Evolutionary conservation across 2,113 vertebrate genomes (phyloP).

Genomic region (Pelodiscus sinensis): DNA sequence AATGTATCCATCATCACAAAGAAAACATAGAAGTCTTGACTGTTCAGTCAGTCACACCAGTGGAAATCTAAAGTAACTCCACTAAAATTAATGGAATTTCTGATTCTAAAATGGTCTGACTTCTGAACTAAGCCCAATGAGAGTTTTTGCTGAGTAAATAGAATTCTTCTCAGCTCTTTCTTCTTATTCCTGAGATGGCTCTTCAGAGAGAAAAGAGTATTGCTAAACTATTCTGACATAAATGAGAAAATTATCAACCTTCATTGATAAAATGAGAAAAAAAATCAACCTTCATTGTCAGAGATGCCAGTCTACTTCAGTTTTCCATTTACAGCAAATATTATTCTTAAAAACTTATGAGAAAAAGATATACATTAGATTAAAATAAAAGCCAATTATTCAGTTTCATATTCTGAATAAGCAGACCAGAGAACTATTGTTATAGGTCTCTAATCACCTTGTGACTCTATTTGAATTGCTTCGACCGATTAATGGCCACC

Average conservation of each 20-base stretch:
- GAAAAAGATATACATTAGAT: background rate
- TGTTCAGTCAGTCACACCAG: background rate
- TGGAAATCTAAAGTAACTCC: background rate
- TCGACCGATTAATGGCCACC: background rate
- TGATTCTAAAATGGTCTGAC: background rate
- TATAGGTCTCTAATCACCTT: background rate
- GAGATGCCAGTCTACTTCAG: constrained; percentile 18
- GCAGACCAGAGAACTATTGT: background rate
- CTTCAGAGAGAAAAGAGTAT: constrained; percentile 44
- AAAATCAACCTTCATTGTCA: constrained; percentile 27
- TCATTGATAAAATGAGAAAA: background rate
- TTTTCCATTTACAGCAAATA: background rate
- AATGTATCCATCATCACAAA: background rate
- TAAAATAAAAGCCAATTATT: background rate
- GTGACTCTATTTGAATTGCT: background rate
- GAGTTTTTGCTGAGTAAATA: constrained; percentile 11
- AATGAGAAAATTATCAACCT: background rate
- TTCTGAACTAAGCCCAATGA: background rate
- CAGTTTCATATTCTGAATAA: background rate
- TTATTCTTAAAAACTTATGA: background rate
- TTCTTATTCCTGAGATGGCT: background rate
- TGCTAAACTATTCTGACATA: constrained; percentile 25
- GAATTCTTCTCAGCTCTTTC: background rate
- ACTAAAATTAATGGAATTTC: background rate
- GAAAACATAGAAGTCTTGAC: background rate